These are phyloP conservation scores for Sebastes iracundus DNA, from an alignment of 2,797 vertebrate species.

Conservation along the genomic window DNA sequence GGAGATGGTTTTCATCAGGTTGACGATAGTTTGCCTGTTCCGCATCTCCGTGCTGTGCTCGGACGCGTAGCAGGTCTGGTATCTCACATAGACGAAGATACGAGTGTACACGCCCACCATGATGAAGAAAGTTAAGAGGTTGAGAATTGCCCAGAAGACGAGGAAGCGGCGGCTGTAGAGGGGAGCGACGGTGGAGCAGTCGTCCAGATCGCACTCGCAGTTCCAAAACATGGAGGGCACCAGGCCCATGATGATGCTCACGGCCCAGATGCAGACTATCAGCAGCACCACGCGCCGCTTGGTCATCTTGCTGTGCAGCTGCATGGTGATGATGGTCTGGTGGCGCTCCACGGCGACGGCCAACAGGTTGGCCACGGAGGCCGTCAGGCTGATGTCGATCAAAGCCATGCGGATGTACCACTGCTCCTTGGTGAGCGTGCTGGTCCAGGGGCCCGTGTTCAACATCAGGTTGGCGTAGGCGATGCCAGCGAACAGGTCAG, in stretches of 20 bases:
- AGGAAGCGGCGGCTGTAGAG: slow-evolving; percentile 93
- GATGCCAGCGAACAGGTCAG: slow-evolving; percentile 91
- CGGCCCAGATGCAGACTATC: slow-evolving; percentile 88
- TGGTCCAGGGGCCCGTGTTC: slow-evolving; percentile 91
- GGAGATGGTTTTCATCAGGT: slow-evolving; percentile 92
- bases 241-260: slow-evolving; percentile 86
- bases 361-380: slow-evolving; percentile 91
- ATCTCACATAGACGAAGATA: slow-evolving; percentile 90
- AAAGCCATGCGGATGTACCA: slow-evolving; percentile 92
- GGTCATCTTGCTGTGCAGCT: slow-evolving; percentile 91
- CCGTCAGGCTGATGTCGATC: slow-evolving; percentile 92
- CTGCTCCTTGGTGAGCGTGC: slow-evolving; percentile 79
- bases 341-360: slow-evolving; percentile 93
- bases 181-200: slow-evolving; percentile 89
- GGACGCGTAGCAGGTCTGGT: slow-evolving; percentile 79
- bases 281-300: slow-evolving; percentile 87
- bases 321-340: slow-evolving; percentile 91
- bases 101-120: slow-evolving; percentile 90
- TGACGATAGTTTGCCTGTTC: slow-evolving; percentile 87
- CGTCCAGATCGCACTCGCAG: slow-evolving; percentile 86
- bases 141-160: slow-evolving; percentile 92
- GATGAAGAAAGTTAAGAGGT: slow-evolving; percentile 89
- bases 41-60: slow-evolving; percentile 80
- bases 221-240: slow-evolving; percentile 92
- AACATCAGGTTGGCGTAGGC: slow-evolving; percentile 92